Base-by-base conservation (phyloP, 2,797 vertebrate genomes). In the Aselliscus stoliczkanus region DNA sequence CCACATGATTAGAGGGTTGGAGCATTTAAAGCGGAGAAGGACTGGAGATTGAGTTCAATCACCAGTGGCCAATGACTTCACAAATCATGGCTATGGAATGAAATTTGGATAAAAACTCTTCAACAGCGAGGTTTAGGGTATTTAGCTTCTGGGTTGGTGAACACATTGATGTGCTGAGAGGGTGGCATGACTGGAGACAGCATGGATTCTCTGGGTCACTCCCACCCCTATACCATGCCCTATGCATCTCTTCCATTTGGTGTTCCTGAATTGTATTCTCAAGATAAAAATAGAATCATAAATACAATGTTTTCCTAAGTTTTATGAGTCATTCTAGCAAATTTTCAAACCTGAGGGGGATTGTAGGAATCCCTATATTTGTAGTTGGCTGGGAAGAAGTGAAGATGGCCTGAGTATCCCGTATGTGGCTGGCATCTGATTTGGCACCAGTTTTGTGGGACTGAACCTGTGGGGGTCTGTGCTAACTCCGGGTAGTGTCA, bases 251-350 rank as follows among this genome's bases (percentile, higher is more conserved):
- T 93, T 47, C 31, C 37, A 27, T 17, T 44, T 34, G 34, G 17
- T 13, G 58, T 79, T 89, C 69, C 50, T 50, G 27, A 31, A 23
- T 29, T 62, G 1, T 70, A 69, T 54, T 34, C 18, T 76, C 29
- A 37, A 15, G 18, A 34, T 90, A 54, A 84, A 88, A 52, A 5
- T 62, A 18, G 34, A 77, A 34, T 52, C 70, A 0, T 50, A 69
- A 67, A 7, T 42, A 29, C 62, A 29, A 64, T 44, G 52, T 31
- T 27, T 44, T 56, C 17, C 64, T 81, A 50, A 75, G 25, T 82
- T 88, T 58, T 85, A 1, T 84, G 42, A 88, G 50, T 84, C 62
- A 56, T 73, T 88, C 34, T 87, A 60, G 27, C 2, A 44, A 72
- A 73, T 44, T 65, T 81, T 7, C 12, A 25, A 93, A 47, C 12